A percentile compares a stretch with the other conserved stretches of the same genome.
phyloP scores from a whole-genome alignment of 2,888 invertebrate genomes.

The Ornithoptera priamus region DNA sequence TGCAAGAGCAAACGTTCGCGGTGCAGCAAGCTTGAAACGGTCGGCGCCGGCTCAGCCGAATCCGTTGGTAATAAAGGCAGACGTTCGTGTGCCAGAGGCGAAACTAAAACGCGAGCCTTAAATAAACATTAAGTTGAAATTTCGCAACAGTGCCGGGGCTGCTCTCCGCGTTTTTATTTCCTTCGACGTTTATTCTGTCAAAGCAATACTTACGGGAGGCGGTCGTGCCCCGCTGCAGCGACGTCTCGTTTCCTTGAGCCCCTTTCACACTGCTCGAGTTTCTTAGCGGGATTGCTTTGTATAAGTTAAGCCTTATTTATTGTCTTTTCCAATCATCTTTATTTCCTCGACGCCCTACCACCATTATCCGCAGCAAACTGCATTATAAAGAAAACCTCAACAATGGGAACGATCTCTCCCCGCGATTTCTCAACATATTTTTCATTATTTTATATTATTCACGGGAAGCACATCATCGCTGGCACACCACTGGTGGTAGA shows the following conservation, averaged over 20 bases:
- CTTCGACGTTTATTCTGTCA: conserved; percentile 45
- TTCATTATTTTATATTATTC: too few relatives aligned
- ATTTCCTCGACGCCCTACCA: conserved; percentile 4
- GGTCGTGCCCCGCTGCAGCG: conserved; percentile 50
- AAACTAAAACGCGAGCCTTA: background rate
- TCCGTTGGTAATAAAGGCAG: too few relatives aligned
- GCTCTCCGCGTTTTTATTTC: conserved; percentile 18
- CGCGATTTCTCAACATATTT: too few relatives aligned
- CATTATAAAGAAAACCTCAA: conserved; percentile 8
- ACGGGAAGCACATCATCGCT: too few relatives aligned
- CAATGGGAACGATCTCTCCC: background rate
- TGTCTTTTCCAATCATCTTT: conserved; percentile 21
- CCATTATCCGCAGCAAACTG: conserved; percentile 10
- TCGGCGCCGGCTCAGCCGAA: too few relatives aligned
- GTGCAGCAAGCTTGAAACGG: too few relatives aligned
- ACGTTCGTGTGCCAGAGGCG: too few relatives aligned
- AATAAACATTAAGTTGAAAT: conserved; percentile 9
- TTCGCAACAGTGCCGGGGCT: conserved; percentile 19
- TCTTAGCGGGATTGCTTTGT: conserved; percentile 16
- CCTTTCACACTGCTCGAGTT: conserved; percentile 32
- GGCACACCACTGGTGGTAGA: too few relatives aligned
- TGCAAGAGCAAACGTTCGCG: too few relatives aligned
- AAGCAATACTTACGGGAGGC: conserved; percentile 55
- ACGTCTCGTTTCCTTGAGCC: conserved; percentile 36
- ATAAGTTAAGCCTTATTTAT: conserved; percentile 26